phyloP scores from a whole-genome alignment of 1,140 invertebrate genomes.

The Myzus persicae region DNA sequence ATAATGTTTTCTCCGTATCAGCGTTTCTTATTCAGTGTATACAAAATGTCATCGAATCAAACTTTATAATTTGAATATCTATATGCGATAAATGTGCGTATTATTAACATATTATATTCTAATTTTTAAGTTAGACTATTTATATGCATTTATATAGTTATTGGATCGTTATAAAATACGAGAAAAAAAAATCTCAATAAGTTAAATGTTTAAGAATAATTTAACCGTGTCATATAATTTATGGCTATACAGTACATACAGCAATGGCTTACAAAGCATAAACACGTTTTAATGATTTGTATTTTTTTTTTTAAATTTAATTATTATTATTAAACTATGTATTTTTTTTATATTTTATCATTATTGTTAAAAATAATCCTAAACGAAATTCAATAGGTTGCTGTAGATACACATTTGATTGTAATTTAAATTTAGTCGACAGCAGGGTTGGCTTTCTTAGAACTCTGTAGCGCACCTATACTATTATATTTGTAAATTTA shows the following conservation, averaged over 20 bases:
- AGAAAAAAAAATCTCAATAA: neutral
- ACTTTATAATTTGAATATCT: neutral
- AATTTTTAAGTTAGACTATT: neutral
- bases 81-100: neutral
- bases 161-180: neutral
- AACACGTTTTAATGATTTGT: neutral
- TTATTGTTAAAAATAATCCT: neutral
- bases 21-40: neutral
- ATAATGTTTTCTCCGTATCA: neutral
- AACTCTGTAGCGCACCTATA: neutral
- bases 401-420: no score
- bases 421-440: no score
- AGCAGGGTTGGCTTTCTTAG: no score
- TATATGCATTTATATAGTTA: neutral
- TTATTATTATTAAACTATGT: neutral
- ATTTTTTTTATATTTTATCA: neutral
- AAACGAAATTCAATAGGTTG: neutral
- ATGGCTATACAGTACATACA: neutral
- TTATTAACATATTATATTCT: neutral
- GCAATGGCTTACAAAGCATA: neutral
- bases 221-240: neutral
- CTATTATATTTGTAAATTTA: neutral
- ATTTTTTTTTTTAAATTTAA: neutral
- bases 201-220: neutral
- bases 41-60: neutral